Base-by-base conservation (phyloP, 2,888 invertebrate genomes). In the Hymenopus coronatus region DNA sequence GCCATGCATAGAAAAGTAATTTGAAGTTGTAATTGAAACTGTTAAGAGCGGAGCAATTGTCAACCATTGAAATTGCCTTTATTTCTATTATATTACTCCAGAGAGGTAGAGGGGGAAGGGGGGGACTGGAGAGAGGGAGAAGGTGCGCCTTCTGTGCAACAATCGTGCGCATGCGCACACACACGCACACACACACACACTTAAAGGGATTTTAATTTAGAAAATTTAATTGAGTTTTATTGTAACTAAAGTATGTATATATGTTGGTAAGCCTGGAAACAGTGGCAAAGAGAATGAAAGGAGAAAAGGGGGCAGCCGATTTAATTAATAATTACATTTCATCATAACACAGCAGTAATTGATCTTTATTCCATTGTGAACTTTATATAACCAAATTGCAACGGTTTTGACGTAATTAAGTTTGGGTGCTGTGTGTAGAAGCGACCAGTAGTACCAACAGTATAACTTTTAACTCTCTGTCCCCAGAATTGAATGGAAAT, bases 1-100 rank as follows among this genome's bases (percentile, higher is more conserved):
- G 88, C 90, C 89, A 89, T 89, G 90, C 90, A 90, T 90, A 90
- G 92, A 93, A 93, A 93, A 93, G 93, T 93, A 93, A 93, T 93
- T 93, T 92, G 92, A 93, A 93, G 93, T 93, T 93, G 93, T 93
- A 93, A 93, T 93, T 93, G 93, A 93, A 93, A 93, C 90, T 86
- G 88, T 88, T 88, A 87, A 87, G 82, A 87, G 54, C 81, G 83
- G 40, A 84, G 85, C 86, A 89, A 89, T 89, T 89, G 89, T 89
- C 88, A 89, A 90, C 88, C 88, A 89, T 89, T 90, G 85, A 90
- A 89, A 90, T 87, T 89, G 90, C 88, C 89, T 89, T 89, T 88
- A 88, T 89, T 90, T 89, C 89, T 89, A 89, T 89, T 89, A 87
- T 88, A 84, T 70, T 84, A 88, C 88, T 70, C 70, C 15, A 82